Conservation (phyloP, 2,113 vertebrate genomes). For the Albula goreensis region DNA sequence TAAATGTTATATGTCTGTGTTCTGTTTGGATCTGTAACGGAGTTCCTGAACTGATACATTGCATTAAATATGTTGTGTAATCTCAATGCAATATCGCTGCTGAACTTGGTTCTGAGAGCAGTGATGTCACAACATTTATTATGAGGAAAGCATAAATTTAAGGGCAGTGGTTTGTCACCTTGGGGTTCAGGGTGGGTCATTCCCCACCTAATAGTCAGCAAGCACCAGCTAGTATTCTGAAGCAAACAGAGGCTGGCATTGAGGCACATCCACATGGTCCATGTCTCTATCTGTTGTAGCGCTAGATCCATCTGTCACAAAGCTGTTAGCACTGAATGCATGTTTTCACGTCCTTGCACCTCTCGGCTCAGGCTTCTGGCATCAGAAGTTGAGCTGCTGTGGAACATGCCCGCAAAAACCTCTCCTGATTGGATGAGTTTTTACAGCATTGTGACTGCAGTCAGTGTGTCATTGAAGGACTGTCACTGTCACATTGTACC, state of each 20-base stretch:
- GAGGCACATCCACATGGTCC: neutral
- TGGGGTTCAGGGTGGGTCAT: neutral
- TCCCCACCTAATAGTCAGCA: neutral
- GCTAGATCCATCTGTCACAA: neutral
- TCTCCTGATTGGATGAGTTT: slow-evolving; percentile 1
- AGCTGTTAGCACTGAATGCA: neutral
- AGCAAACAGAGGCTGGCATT: neutral
- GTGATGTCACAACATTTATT: neutral
- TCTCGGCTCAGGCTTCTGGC: neutral
- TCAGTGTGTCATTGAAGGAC: neutral
- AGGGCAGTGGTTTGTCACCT: neutral
- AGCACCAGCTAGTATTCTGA: neutral
- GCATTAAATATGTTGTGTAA: no score
- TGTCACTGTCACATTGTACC: neutral
- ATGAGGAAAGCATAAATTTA: neutral
- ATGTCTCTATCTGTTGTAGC: neutral
- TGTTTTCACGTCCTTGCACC: neutral
- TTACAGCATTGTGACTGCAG: neutral
- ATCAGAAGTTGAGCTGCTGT: neutral
- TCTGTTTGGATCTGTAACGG: no score
- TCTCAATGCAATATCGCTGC: no score
- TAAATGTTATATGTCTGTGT: no score
- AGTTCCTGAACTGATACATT: no score
- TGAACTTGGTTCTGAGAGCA: neutral
- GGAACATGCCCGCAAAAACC: neutral